Percentiles rank a stretch among this genome's conserved stretches.
Evolutionary conservation across 1,140 invertebrate species (phyloP).

Genomic region (Chrysomallon squamiferum): DNA sequence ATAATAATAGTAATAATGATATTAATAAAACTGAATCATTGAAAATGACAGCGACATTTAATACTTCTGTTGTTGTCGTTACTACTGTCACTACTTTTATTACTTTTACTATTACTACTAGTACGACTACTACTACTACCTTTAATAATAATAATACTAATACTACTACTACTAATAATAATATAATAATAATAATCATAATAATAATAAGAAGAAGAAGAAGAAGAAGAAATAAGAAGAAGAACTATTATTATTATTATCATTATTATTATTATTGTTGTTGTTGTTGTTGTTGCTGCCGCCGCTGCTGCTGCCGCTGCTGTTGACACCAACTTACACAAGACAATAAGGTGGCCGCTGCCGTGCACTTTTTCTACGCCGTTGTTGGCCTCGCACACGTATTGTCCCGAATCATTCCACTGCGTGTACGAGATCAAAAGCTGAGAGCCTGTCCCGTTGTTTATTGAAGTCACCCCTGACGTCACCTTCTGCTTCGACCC

Average conservation of each 20-base stretch:
- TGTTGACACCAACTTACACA: neutral
- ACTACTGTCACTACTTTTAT: no score
- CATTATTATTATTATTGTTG: neutral
- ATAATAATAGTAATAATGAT: no score
- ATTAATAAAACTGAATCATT: no score
- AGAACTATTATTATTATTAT: neutral
- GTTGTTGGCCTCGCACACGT: constrained; percentile 25
- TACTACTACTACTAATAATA: no score
- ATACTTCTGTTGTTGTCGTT: no score
- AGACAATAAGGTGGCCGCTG: constrained; percentile 13
- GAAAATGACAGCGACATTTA: no score
- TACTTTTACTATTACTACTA: no score
- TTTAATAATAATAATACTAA: no score
- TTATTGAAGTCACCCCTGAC: constrained; percentile 9
- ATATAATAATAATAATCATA: no score
- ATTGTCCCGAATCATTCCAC: constrained; percentile 12
- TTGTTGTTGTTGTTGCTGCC: neutral
- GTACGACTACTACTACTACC: no score
- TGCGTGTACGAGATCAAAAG: neutral
- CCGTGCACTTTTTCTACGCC: constrained; percentile 22
- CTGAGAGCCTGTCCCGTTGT: constrained; percentile 10
- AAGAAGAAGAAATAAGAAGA: no score
- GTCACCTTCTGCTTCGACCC: constrained; percentile 21
- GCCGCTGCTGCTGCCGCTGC: neutral
- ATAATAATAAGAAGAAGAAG: no score